Base-by-base conservation (phyloP, 1,140 invertebrate species). In the Meloidogyne floridensis region DNA sequence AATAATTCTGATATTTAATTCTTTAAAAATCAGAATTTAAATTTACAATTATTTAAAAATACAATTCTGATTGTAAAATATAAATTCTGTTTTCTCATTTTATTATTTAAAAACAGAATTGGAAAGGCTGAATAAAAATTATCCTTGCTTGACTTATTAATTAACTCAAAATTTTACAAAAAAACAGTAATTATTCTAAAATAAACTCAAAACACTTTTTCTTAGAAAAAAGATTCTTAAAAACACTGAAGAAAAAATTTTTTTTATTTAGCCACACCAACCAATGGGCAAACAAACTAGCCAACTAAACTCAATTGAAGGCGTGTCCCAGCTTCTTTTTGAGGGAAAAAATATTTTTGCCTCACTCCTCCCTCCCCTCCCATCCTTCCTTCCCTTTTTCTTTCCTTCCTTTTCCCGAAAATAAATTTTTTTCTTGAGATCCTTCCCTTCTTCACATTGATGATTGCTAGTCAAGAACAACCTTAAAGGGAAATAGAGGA, bases 331-430 rank as follows among this genome's bases (percentile, higher is more conserved):
- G 5, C 56, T n/a, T 65, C 15, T n/a, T 32, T 32, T 65, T 65
- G 59, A n/a, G 5, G 7, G 7, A 18, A n/a, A 32, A 32, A 6
- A 65, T 15, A 13, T 13, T 32, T 32, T 32, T 32, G 32, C 32
- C 32, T 6, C n/a, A 65, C 32, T 32, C 32, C 59, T n/a, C 56
- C n/a, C 15, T n/a, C 59, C n/a, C 59, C 59, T 65, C 59, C 59
- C 59, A 65, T 65, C 59, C n/a, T 65, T 65, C 59, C 59, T 65
- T 65, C 59, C 59, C n/a, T 32, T n/a, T n/a, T n/a, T n/a, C n/a
- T 65, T 65, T 65, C 59, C 59, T 65, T 65, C 59, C 59, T 65
- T 65, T 65, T 65, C 59, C 59, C 59, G 59, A 32, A 65, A 65
- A 65, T n/a, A 65, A 65, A 65, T n/a, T n/a, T 59, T 15, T 59